phyloP scores from a whole-genome alignment of 2,797 vertebrate genomes.

The Ctenosaura bakeri region DNA sequence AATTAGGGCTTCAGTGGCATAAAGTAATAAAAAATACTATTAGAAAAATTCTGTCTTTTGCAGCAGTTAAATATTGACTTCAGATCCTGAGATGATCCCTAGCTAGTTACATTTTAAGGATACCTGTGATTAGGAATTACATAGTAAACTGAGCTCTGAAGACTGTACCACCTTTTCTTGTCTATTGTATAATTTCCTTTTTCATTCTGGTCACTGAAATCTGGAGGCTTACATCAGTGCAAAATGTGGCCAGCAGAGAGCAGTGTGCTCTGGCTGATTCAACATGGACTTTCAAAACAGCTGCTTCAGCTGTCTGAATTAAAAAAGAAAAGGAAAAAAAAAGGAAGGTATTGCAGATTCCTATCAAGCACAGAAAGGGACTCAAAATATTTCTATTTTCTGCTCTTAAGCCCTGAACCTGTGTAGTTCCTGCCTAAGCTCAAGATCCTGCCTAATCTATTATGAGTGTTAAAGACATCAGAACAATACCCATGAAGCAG shows the following conservation, averaged over 20 bases:
- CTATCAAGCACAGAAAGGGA: background rate
- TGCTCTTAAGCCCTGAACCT: accelerated
- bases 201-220: background rate
- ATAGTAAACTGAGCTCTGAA: background rate
- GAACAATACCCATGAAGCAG: background rate
- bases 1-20: background rate
- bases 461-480: accelerated
- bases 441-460: accelerated
- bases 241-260: slow-evolving; percentile 41
- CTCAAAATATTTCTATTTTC: background rate
- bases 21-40: background rate
- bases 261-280: slow-evolving; percentile 5
- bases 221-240: background rate
- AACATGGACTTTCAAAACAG: background rate
- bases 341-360: background rate
- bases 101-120: background rate
- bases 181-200: background rate
- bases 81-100: background rate
- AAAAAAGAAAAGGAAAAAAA: background rate
- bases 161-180: background rate
- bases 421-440: accelerated
- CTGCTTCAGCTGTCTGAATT: background rate
- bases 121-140: background rate
- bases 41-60: background rate
- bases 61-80: background rate